Base-by-base conservation (phyloP, 2,113 vertebrate species). In the Spizaetus ornatus region DNA sequence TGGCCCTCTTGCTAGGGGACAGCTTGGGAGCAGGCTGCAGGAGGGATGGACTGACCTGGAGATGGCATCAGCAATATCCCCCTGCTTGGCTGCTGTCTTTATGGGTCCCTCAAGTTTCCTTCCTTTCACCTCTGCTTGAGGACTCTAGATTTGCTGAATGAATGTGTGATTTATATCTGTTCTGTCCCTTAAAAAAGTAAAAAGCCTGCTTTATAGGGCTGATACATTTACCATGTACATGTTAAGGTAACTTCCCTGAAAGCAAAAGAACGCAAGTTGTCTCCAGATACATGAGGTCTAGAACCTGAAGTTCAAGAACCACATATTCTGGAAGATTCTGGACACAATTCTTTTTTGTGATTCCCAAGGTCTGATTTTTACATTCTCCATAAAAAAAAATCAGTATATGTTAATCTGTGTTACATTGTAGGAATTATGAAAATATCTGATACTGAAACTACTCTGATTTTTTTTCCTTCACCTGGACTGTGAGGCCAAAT, bases 201-300 rank as follows among this genome's bases (percentile, higher is more conserved):
- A 65, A 42, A 40, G 3, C 13, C 47, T 83, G 42, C 47, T 83
- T 91, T 78, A 18, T 13, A 47, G n/a, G 34, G 34, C 67, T 53
- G 45, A 15, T 53, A 47, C 0, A 0, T 77, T 79, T 83, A 62
- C 10, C 23, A 26, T 18, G 10, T 36, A 29, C 7, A 7, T 4
- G 11, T 40, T 36, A 36, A 18, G 9, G 50, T 55, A 48, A 72
- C 45, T 62, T 61, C 29, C 47, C 25, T 67, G 42, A 61, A 62
- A 73, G 31, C n/a, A 43, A 55, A 84, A 42, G 47, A 21, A 59
- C 53, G 26, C 22, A 50, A 27, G 9, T n/a, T 62, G 19, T 50
- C 15, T 79, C 7, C 18, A 59, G 65, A 11, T 43, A 25, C 7
- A 14, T 14, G 48, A 58, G 20, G 11, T 42, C 38, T 78, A 47